These are phyloP conservation scores for Pogonomyrmex californicus DNA, from an alignment of 1,140 invertebrate species.

Conservation along the genomic window DNA sequence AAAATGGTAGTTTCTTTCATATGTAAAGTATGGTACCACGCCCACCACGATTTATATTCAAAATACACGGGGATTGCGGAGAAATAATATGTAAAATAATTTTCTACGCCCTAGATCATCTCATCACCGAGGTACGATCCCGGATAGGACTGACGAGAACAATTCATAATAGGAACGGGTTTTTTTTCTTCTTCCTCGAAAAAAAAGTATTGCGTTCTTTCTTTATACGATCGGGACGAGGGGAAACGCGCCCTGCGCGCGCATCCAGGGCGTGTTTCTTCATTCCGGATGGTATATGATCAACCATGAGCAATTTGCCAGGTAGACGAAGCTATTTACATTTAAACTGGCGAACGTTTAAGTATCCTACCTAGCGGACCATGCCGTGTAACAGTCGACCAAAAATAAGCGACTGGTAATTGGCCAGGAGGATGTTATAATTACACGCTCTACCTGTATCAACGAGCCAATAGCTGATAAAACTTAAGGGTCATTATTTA, in stretches of 20 bases:
- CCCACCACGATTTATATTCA: not conserved
- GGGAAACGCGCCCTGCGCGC: not conserved
- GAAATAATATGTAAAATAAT: not conserved
- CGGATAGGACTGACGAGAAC: not conserved
- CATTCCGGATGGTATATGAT: conserved; percentile 58
- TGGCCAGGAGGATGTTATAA: conserved; percentile 52
- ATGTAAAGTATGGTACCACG: not conserved
- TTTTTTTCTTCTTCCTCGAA: not conserved
- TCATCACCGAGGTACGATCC: not conserved
- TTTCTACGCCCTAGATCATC: not conserved
- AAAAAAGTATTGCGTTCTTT: conserved; percentile 18
- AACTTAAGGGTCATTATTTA: conserved; percentile 35
- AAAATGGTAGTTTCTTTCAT: not conserved
- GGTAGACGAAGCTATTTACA: conserved; percentile 57
- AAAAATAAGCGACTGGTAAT: conserved; percentile 51
- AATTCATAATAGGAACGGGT: not conserved
- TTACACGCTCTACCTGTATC: conserved; percentile 27
- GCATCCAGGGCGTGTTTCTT: conserved; percentile 41
- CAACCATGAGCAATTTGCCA: conserved; percentile 48
- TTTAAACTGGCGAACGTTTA: conserved; percentile 59
- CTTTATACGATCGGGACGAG: conserved; percentile 21
- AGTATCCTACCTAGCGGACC: conserved; percentile 48
- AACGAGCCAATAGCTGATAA: conserved; percentile 20
- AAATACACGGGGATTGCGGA: not conserved
- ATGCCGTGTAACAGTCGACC: conserved; percentile 43